Evolutionary conservation across 2,113 vertebrate genomes (phyloP).

Genomic region (Cettia cetti): DNA sequence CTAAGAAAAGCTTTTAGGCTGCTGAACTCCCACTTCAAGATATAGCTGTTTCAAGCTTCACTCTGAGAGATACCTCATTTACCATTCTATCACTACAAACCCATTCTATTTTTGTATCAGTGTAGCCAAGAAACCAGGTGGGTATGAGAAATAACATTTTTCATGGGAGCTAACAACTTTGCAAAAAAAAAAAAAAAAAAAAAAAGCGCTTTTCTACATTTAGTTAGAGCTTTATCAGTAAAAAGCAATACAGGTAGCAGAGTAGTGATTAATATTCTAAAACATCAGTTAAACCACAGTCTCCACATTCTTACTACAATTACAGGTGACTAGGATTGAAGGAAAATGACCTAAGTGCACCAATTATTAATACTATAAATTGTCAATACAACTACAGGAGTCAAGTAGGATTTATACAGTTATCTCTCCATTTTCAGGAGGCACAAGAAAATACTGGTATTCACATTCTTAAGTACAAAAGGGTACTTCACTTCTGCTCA

Average conservation of each 20-base stretch:
- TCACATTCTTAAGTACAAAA: neutral
- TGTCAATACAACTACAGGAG: neutral
- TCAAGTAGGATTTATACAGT: neutral
- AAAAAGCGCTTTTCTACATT: neutral
- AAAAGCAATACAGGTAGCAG: neutral
- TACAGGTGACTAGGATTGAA: neutral
- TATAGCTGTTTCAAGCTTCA: neutral
- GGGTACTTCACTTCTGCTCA: neutral
- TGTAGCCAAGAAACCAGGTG: neutral
- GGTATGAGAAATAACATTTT: neutral
- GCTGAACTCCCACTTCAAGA: neutral
- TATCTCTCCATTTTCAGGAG: neutral
- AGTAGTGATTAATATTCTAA: neutral
- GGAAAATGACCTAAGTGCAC: neutral
- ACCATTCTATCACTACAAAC: neutral
- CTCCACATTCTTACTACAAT: neutral
- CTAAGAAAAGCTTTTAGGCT: neutral
- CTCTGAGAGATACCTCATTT: neutral
- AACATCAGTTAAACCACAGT: neutral
- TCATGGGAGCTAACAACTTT: fast-evolving
- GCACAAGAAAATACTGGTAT: neutral
- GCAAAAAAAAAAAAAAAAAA: neutral
- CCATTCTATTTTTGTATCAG: neutral
- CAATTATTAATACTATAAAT: neutral
- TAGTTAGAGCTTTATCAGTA: neutral